A percentile compares a stretch with the other conserved stretches of the same genome.
These are phyloP conservation scores for Agrotis exclamationis DNA, from an alignment of 2,888 invertebrate genomes.

Conservation along the genomic window DNA sequence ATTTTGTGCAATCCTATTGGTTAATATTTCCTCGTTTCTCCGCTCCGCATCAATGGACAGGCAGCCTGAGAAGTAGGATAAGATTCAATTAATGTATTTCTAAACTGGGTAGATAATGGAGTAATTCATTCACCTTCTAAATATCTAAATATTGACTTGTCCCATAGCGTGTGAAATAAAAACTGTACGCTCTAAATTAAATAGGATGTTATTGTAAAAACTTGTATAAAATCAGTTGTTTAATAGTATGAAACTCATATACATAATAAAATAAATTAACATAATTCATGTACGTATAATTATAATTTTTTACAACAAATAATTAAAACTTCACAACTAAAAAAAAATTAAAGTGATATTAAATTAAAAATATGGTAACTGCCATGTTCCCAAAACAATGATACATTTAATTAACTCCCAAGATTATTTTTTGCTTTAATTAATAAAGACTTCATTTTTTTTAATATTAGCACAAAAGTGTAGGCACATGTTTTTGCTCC, in stretches of 20 bases:
- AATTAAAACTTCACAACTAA: not conserved
- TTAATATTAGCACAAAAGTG: not conserved
- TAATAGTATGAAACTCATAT: not conserved
- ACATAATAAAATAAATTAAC: too few species aligned
- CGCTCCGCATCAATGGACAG: too few species aligned
- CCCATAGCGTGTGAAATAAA: not conserved
- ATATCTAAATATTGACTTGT: not conserved
- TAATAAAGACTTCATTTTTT: too few species aligned
- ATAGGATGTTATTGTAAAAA: not conserved
- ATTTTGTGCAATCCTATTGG: too few species aligned
- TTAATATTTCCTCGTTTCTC: too few species aligned
- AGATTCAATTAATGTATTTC: not conserved
- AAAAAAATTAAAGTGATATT: not conserved
- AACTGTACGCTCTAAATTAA: not conserved
- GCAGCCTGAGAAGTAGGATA: too few species aligned
- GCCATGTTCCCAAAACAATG: not conserved
- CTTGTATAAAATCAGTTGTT: not conserved
- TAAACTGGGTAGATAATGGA: not conserved
- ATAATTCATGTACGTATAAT: too few species aligned
- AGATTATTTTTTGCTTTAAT: not conserved
- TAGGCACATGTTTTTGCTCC: not conserved
- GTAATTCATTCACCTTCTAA: conserved; percentile 2
- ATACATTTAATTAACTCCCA: not conserved
- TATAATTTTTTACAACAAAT: not conserved
- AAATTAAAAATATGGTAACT: not conserved